These are phyloP conservation scores for Cheilosia pagana DNA, from an alignment of 2,888 invertebrate species.

Conservation along the genomic window DNA sequence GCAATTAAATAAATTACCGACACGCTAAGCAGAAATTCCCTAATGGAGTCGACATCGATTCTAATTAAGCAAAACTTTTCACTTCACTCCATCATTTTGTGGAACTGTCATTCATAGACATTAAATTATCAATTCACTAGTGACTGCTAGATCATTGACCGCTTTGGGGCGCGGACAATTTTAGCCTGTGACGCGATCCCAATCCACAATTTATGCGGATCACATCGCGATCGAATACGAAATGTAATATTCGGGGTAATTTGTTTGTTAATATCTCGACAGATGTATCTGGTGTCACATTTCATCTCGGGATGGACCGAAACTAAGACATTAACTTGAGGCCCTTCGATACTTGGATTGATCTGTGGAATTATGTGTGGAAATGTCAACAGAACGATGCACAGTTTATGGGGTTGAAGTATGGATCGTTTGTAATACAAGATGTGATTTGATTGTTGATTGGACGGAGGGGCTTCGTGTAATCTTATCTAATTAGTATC, in stretches of 20 bases:
- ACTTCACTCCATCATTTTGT: constrained; percentile 6
- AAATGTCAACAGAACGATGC: constrained; percentile 25
- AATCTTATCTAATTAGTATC: constrained; percentile 36
- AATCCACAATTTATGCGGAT: constrained; percentile 42
- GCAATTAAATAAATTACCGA: constrained; percentile 50
- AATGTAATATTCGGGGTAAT: constrained; percentile 38
- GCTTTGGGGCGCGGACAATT: constrained; percentile 12
- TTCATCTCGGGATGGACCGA: constrained; percentile 30
- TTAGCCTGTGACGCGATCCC: constrained; percentile 29
- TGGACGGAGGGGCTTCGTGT: constrained; percentile 35
- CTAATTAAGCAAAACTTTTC: constrained; percentile 17
- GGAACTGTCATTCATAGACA: constrained; percentile 34
- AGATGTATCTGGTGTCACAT: constrained; percentile 39
- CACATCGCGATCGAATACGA: constrained; percentile 34
- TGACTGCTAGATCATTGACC: constrained; percentile 1
- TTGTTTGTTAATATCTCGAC: constrained; percentile 12
- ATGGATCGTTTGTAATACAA: constrained; percentile 1
- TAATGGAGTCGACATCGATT: background rate
- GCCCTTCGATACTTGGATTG: constrained; percentile 39
- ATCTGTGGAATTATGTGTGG: constrained; percentile 30
- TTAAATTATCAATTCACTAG: constrained; percentile 50
- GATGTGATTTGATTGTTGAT: background rate
- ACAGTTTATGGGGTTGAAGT: background rate
- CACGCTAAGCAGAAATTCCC: constrained; percentile 27
- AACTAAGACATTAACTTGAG: constrained; percentile 47